These are phyloP conservation scores for Periparus ater DNA, from an alignment of 2,797 vertebrate genomes.

Conservation along the genomic window DNA sequence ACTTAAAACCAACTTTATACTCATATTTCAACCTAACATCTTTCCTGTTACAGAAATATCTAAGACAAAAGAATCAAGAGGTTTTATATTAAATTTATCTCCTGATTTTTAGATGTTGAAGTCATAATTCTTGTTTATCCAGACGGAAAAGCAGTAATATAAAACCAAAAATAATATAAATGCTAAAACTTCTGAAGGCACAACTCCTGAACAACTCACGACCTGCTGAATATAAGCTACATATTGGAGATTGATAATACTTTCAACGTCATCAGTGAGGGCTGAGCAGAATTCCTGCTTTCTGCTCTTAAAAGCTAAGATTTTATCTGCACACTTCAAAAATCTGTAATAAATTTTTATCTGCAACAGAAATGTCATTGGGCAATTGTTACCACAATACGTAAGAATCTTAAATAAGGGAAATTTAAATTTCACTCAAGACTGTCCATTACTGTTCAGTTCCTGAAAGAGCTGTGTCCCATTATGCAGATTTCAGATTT, in stretches of 20 bases:
- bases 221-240: neutral
- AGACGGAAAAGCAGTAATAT: neutral
- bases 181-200: neutral
- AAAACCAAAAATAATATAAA: neutral
- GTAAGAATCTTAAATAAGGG: neutral
- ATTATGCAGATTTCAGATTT: neutral
- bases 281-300: neutral
- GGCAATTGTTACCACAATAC: neutral
- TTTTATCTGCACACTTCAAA: neutral
- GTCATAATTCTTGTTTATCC: neutral
- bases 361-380: neutral
- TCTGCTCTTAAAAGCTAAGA: neutral
- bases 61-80: neutral
- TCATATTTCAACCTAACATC: neutral
- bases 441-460: neutral
- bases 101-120: neutral
- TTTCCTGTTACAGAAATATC: neutral
- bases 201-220: neutral
- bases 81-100: neutral
- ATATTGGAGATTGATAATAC: neutral
- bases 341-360: neutral
- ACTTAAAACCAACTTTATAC: neutral
- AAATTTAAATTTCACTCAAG: neutral
- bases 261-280: neutral
- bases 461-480: neutral